These are phyloP conservation scores for Poeciliopsis turneri DNA, from an alignment of 2,797 vertebrate genomes.

Conservation along the genomic window DNA sequence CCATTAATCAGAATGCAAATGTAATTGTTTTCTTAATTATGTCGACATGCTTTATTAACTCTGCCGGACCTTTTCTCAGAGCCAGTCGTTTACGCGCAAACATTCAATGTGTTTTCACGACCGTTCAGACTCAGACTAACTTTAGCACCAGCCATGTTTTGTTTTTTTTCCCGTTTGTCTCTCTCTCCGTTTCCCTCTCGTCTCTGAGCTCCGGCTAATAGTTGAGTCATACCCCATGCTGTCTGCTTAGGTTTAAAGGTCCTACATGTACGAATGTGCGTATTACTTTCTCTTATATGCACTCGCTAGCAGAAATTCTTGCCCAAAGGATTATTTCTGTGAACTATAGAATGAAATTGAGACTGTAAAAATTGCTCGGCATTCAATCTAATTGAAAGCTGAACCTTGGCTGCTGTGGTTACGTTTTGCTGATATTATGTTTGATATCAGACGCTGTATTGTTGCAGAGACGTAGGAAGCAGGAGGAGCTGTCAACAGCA, in stretches of 20 bases:
- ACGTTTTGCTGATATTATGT: constrained; percentile 1
- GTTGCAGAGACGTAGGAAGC: neutral
- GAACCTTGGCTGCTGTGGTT: neutral
- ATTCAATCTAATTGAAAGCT: neutral
- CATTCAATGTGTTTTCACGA: constrained; percentile 13
- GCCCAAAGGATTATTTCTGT: neutral
- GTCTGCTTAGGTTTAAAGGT: constrained; percentile 12
- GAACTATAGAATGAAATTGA: neutral
- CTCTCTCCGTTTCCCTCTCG: constrained; percentile 2
- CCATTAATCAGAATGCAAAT: neutral
- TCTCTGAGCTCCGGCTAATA: neutral
- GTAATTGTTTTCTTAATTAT: neutral
- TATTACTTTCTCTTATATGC: neutral
- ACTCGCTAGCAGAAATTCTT: neutral
- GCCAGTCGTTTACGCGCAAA: neutral
- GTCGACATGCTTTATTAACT: constrained; percentile 2
- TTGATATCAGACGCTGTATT: neutral
- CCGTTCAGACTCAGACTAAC: constrained; percentile 6
- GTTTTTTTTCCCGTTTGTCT: neutral
- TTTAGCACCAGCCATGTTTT: constrained; percentile 2
- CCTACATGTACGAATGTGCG: neutral
- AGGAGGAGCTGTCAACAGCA: neutral
- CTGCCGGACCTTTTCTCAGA: neutral
- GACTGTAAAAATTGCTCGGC: neutral
- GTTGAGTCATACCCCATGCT: constrained; percentile 6